Evolutionary conservation across 2,797 vertebrate genomes (phyloP).

Genomic region (Cyclopterus lumpus): DNA sequence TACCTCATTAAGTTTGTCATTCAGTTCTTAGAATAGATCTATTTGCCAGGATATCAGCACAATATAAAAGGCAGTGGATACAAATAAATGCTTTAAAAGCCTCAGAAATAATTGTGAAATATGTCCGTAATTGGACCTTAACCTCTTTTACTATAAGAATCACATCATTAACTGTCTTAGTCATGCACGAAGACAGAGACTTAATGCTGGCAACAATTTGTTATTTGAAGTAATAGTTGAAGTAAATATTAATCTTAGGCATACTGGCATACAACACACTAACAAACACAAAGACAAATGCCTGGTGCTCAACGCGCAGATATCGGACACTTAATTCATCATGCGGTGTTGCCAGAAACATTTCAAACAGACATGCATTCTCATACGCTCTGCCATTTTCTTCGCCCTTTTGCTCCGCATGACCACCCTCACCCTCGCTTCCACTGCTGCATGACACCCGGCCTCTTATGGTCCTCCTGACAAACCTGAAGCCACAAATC

Average conservation of each 20-base stretch:
- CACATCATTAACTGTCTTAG: slow-evolving; percentile 1
- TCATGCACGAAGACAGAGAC: slow-evolving; percentile 6
- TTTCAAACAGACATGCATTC: slow-evolving; percentile 61
- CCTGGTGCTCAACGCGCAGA: slow-evolving; percentile 1
- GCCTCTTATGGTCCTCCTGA: slow-evolving; percentile 78
- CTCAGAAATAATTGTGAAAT: not conserved
- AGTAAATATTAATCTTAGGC: slow-evolving; percentile 19
- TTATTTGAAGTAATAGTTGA: slow-evolving; percentile 31
- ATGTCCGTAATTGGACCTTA: not conserved
- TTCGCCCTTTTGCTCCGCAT: slow-evolving; percentile 10
- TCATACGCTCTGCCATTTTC: slow-evolving; percentile 9
- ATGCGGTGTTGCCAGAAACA: slow-evolving; percentile 43
- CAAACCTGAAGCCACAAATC: slow-evolving; percentile 66
- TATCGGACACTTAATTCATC: slow-evolving; percentile 44
- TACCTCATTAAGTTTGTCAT: not conserved
- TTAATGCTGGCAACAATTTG: slow-evolving; percentile 8
- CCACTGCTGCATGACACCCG: slow-evolving; percentile 60
- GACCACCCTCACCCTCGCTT: slow-evolving; percentile 30
- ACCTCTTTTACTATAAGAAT: not conserved
- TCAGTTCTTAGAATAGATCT: not conserved
- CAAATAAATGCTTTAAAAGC: not conserved
- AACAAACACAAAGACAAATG: slow-evolving; percentile 41
- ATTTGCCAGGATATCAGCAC: not conserved
- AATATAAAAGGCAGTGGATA: not conserved
- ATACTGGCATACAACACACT: slow-evolving; percentile 34